Base-by-base conservation (phyloP, 1,140 invertebrate genomes). In the Pararge aegeria region DNA sequence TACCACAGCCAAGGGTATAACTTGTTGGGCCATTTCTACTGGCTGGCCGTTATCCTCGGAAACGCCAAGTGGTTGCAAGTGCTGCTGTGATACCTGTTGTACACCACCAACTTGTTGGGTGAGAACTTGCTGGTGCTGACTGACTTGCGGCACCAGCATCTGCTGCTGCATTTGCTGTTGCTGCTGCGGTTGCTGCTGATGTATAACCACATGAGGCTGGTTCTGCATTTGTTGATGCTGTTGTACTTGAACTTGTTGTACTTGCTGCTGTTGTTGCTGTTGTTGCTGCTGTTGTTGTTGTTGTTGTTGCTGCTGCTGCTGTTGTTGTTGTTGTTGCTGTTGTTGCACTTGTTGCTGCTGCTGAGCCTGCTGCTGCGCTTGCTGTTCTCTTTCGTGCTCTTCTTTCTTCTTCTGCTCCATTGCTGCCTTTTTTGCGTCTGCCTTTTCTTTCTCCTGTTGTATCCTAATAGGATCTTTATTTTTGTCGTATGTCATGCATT, bases 1-100 rank as follows among this genome's bases (percentile, higher is more conserved):
- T 6, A 92, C 90, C 13, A 93, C 91, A 12, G 92, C 92, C n/a
- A 93, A 64, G 0, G 92, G 92, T 58, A 93, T 93, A 3, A 93
- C 92, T 80, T 93, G 92, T 62, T 93, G 92, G 20, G 91, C 90
- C 84, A 92, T 92, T 70, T 92, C 91, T 24, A 92, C 88, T 37
- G 88, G 90, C 59, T 90, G 89, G 0, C 81, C 84, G 7, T 70
- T 79, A 6, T 90, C 88, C 42, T 90, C 90, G 0, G 78, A 70
- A 10, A 90, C 91, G 15, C 84, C 87, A 6, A 91, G 75, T 0
- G 89, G 75, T 60, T 91, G 89, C 55, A 92, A 84, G 46, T 90
- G 86, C 53, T 89, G 84, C 42, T 90, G 91, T 44, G 77, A 51
- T 30, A 84, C 90, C 69, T 88, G 86, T 48, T 87, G 83, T 4